A percentile compares a stretch with the other conserved stretches of the same genome.
Evolutionary conservation across 2,797 vertebrate genomes (phyloP).

Genomic region (Coregonus ussuriensis): DNA sequence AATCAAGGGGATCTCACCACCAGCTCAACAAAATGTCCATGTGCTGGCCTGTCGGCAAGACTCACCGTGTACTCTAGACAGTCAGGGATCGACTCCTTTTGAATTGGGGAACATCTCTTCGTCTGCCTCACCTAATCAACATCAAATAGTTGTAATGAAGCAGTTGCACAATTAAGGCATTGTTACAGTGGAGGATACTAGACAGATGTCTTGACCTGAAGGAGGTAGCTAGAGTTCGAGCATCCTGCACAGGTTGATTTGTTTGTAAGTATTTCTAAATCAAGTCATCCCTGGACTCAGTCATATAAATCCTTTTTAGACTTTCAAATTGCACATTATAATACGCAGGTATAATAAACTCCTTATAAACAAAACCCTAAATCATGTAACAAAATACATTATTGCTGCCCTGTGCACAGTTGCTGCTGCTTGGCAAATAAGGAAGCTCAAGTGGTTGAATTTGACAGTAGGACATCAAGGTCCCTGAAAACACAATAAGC

Average conservation of each 20-base stretch:
- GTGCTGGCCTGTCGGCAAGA: background rate
- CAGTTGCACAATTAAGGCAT: too few species aligned
- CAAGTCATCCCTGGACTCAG: background rate
- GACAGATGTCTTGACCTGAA: too few species aligned
- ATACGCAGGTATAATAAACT: background rate
- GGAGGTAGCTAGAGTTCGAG: too few species aligned
- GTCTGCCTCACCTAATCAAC: too few species aligned
- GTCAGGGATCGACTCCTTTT: background rate
- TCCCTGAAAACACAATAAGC: slow-evolving; percentile 73
- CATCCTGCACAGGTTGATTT: too few species aligned
- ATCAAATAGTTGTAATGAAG: too few species aligned
- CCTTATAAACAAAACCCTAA: background rate
- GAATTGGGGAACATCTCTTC: too few species aligned
- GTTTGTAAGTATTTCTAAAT: background rate
- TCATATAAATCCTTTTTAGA: background rate
- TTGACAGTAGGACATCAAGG: slow-evolving; percentile 63
- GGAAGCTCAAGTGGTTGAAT: slow-evolving; percentile 42
- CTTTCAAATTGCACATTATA: background rate
- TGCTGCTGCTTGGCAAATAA: slow-evolving; percentile 63
- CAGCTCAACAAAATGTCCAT: too few species aligned
- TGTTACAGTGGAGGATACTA: too few species aligned
- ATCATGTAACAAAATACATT: background rate
- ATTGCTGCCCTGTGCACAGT: slow-evolving; percentile 50
- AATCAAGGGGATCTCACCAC: background rate
- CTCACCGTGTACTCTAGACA: background rate